Evolutionary conservation across 2,797 vertebrate genomes (phyloP).

Genomic region (Mormyrops attenuatus): DNA sequence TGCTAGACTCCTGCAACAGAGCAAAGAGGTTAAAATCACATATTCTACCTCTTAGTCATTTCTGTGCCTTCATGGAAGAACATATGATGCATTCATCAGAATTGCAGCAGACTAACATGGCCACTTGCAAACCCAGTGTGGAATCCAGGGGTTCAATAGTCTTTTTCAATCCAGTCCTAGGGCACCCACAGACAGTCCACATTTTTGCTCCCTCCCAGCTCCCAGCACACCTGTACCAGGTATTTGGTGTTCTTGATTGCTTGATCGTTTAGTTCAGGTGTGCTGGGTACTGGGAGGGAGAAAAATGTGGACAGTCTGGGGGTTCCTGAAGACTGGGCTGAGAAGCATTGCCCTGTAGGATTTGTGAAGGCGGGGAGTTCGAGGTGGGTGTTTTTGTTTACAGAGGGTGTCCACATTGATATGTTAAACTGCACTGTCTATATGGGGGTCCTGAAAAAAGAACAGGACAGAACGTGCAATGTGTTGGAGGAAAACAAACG

Average conservation of each 20-base stretch:
- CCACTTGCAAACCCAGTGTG: not conserved
- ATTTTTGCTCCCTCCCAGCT: not conserved
- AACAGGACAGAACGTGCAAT: not conserved
- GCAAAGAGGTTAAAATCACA: not conserved
- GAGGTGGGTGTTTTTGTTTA: not conserved
- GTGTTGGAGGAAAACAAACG: not conserved
- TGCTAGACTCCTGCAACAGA: not conserved
- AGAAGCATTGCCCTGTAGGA: not conserved
- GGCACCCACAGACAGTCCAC: not conserved
- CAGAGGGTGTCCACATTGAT: not conserved
- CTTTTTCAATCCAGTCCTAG: not conserved
- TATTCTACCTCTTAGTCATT: not conserved
- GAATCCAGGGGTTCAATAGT: not conserved
- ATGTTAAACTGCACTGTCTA: not conserved
- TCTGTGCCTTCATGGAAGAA: not conserved
- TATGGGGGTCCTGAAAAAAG: not conserved
- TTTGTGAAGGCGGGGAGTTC: not conserved
- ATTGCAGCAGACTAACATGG: not conserved
- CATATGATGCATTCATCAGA: not conserved
- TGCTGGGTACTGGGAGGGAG: not conserved
- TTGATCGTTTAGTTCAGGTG: not conserved
- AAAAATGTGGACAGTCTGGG: not conserved
- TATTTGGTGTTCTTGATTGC: not conserved
- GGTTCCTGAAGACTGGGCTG: not conserved
- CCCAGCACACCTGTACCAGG: not conserved